These are phyloP conservation scores for Microctenopoma steveboyesi DNA, from an alignment of 2,797 vertebrate species.

Conservation along the genomic window DNA sequence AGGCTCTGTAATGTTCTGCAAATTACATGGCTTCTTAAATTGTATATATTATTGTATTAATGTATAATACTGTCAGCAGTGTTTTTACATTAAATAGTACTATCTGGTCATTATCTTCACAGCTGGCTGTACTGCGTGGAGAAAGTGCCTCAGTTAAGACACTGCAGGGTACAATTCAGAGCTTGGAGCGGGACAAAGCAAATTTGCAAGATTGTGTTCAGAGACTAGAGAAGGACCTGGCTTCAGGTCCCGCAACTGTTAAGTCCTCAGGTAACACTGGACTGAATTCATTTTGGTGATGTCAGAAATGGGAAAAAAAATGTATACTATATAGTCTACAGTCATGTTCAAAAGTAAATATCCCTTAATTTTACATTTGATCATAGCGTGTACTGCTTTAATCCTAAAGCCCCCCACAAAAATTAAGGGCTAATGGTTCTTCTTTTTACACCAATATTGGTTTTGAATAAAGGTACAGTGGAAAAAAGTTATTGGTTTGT, in stretches of 20 bases:
- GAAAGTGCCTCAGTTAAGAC: slow-evolving; percentile 87
- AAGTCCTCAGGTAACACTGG: slow-evolving; percentile 82
- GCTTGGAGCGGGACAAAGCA: slow-evolving; percentile 90
- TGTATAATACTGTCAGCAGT: background rate
- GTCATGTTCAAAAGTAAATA: no score
- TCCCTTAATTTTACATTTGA: no score
- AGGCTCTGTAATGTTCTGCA: background rate
- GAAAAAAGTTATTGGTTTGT: no score
- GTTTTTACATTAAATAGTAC: background rate
- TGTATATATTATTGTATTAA: background rate
- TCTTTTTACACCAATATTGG: no score
- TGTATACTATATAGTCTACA: background rate
- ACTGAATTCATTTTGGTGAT: background rate
- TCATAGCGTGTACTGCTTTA: no score
- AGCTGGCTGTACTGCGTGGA: slow-evolving; percentile 87
- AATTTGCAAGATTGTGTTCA: slow-evolving; percentile 89
- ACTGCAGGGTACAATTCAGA: slow-evolving; percentile 86
- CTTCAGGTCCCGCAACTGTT: slow-evolving; percentile 76
- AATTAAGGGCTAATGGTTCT: no score
- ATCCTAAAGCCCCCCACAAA: no score
- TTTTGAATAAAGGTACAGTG: no score
- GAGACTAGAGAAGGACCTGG: slow-evolving; percentile 88
- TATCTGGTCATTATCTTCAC: slow-evolving; percentile 22
- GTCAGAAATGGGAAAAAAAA: background rate
- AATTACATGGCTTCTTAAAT: background rate